Evolutionary conservation across 1,140 invertebrate genomes (phyloP).

Genomic region (Eurosta solidaginis): DNA sequence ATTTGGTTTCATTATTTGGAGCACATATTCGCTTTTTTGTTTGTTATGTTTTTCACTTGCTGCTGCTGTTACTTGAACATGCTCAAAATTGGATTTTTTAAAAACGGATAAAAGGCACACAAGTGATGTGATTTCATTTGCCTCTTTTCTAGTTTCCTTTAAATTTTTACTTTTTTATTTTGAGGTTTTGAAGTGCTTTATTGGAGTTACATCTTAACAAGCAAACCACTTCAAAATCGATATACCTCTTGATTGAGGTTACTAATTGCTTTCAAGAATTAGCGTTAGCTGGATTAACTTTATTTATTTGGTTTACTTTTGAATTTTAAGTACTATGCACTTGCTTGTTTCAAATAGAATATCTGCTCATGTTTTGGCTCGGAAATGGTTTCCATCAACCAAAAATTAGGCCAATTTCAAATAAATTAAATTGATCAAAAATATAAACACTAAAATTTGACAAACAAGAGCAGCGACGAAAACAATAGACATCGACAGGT

Average conservation of each 20-base stretch:
- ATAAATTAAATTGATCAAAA: too few relatives aligned
- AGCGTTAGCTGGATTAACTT: too few relatives aligned
- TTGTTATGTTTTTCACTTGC: background rate
- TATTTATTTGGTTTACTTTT: too few relatives aligned
- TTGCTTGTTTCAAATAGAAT: too few relatives aligned
- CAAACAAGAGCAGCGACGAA: too few relatives aligned
- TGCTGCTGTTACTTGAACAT: background rate
- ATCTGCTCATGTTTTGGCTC: too few relatives aligned
- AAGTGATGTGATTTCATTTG: background rate
- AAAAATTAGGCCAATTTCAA: too few relatives aligned
- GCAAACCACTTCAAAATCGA: constrained; percentile 18
- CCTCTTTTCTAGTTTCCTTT: background rate
- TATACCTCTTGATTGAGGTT: constrained; percentile 15
- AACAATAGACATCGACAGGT: too few relatives aligned
- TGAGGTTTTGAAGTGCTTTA: constrained; percentile 9
- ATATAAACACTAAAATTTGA: too few relatives aligned
- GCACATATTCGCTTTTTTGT: background rate
- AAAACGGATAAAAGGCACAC: background rate
- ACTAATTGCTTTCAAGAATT: constrained; percentile 14
- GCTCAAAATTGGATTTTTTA: background rate
- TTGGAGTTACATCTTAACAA: constrained; percentile 14
- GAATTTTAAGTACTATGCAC: too few relatives aligned
- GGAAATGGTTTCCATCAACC: too few relatives aligned
- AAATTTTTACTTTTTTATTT: background rate
- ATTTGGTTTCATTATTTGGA: constrained; percentile 22